A percentile compares a stretch with the other conserved stretches of the same genome.
These are phyloP conservation scores for Psettodes erumei DNA, from an alignment of 2,113 vertebrate species.

Conservation along the genomic window DNA sequence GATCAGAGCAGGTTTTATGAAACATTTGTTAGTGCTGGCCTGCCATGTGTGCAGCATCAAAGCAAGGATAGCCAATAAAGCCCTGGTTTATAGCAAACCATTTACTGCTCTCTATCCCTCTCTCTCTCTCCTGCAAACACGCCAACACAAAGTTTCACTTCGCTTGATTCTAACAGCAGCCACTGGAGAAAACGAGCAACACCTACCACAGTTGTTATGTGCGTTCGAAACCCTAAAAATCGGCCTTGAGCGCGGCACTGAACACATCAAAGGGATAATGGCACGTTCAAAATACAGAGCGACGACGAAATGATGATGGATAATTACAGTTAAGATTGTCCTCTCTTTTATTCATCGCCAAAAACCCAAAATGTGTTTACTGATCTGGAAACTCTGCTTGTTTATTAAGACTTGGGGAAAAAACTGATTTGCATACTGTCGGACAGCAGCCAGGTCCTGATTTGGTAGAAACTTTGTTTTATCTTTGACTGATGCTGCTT, in stretches of 20 bases:
- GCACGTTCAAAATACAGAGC: slow-evolving; percentile 19
- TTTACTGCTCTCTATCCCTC: slow-evolving; percentile 40
- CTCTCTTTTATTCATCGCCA: slow-evolving; percentile 23
- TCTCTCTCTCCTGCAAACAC: slow-evolving; percentile 26
- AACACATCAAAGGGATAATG: slow-evolving; percentile 50
- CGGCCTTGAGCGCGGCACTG: slow-evolving; percentile 26
- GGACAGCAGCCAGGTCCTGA: slow-evolving; percentile 13
- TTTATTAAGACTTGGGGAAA: slow-evolving; percentile 12
- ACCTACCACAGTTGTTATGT: slow-evolving; percentile 34
- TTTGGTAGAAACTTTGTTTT: slow-evolving; percentile 25
- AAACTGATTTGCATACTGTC: slow-evolving; percentile 1
- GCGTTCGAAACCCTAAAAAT: slow-evolving; percentile 39
- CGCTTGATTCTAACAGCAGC: slow-evolving; percentile 33
- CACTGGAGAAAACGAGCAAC: slow-evolving; percentile 63
- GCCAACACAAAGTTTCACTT: slow-evolving; percentile 42
- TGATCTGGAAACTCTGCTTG: slow-evolving; percentile 38
- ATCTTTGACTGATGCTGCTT: slow-evolving; percentile 24
- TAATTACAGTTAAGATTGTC: slow-evolving; percentile 31
- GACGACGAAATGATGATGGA: slow-evolving; percentile 38
- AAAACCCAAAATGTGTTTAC: slow-evolving; percentile 48
- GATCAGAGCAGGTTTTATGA: slow-evolving; percentile 57
- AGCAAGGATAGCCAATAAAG: slow-evolving; percentile 63
- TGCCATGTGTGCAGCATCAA: slow-evolving; percentile 67
- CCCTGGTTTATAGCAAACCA: slow-evolving; percentile 50
- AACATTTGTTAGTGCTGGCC: slow-evolving; percentile 58